Base-by-base conservation (phyloP, 2,797 vertebrate species). In the Danio aesculapii region DNA sequence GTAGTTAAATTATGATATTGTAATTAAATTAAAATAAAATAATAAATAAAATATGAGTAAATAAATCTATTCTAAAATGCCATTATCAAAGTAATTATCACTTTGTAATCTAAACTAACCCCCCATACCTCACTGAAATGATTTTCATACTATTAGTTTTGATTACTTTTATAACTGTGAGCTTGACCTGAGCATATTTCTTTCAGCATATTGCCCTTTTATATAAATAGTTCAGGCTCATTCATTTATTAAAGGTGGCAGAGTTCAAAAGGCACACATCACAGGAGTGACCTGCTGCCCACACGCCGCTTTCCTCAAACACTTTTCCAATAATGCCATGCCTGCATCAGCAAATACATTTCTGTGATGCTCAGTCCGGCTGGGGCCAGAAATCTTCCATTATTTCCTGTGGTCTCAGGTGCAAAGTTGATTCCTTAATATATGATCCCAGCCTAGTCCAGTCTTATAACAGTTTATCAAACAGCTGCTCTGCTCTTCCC, bases 401-500 rank as follows among this genome's bases (percentile, higher is more conserved):
- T 77, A 49, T 21, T 57, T 30, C 50, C 76, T 17, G 10, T 12
- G 53, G 21, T 68, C 70, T 76, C 41, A 41, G 70, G 71, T 67
- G 69, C 52, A 13, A 52, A 53, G 13, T 55, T 58, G 16, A 19
- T 75, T 13, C 47, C 58, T 70, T 52, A 61, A 70, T 79, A 44
- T 12, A 71, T 62, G 70, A 79, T 79, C 66, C 46, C 13, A 14
- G 47, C 7, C 11, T 8, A 1, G 47, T 49, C 16, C n/a, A 59
- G 41, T 12, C 50, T n/a, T 0, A 58, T 68, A 77, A 57, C 13
- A 57, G 17, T 66, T 55, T 8, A 2, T 19, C 46, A 47, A 43
- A 77, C 59, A 73, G 74, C 46, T 52, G 49, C 58, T 80, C 46
- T 52, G 41, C 58, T 80, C 39, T 39, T 83, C 53, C 70, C 30